Base-by-base conservation (phyloP, 2,113 vertebrate species). In the Ibidorhyncha struthersii region DNA sequence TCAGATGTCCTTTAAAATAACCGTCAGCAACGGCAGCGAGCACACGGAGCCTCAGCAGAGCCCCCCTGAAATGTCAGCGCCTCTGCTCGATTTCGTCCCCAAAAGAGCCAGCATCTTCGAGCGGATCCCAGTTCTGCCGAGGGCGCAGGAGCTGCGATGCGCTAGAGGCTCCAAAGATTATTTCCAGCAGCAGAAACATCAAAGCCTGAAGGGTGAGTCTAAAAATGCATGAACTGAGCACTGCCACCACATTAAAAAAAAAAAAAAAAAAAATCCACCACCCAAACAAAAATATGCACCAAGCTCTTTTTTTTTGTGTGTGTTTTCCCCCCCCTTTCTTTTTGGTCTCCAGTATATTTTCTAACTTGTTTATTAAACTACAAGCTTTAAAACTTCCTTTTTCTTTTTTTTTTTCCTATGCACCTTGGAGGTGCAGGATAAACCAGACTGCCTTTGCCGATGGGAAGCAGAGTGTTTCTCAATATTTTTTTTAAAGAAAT, bases 1-100 rank as follows among this genome's bases (percentile, higher is more conserved):
- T 90, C 99, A 98, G 82, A 96, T 98, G 90, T 98, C 98, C 59
- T 96, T 98, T 67, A 98, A 98, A 93, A 86, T 95, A 23, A 76
- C 93, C 63, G 97, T 96, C 93, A 97, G 97, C 73, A 94, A 58
- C 93, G 96, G 92, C 40, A 63, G 94, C 25, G 98, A 97, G 17
- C 97, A 70, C 59, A 7, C 96, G 58, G 98, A 98, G 95, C 91
- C 96, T 15, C 98, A 97, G 97, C 98, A 97, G 93, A 98, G 95
- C 86, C 86, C 98, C 45, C 93, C 97, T 61, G 98, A 97, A 52
- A 91, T 93, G 90, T 90, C 97, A 81, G 92, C 88, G 29, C 98
- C 97, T 29, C 86, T 97, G 93, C 98, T 94, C 41, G 97, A 98
- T 90, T 90, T 95, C 83, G 80, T 98, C 94, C 98, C 98, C 40